Percentiles rank a stretch among this genome's conserved stretches.
Evolutionary conservation across 2,797 vertebrate species (phyloP).

Genomic region (Balearica regulorum): DNA sequence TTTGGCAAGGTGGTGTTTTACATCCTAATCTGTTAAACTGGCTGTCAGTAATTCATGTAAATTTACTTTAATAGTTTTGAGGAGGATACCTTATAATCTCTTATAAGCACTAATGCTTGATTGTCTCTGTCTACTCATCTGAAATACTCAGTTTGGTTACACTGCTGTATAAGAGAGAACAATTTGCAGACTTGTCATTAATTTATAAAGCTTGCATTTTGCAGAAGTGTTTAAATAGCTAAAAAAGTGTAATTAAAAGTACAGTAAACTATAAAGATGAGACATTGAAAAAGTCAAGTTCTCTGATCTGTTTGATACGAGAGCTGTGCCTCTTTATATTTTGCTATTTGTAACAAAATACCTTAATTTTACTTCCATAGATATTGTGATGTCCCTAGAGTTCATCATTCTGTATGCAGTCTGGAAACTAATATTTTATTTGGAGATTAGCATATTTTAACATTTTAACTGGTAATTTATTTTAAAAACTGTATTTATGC

Average conservation of each 20-base stretch:
- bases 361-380: neutral
- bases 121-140: neutral
- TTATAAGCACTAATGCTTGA: neutral
- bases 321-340: neutral
- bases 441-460: neutral
- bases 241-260: neutral
- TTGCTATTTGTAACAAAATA: neutral
- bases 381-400: neutral
- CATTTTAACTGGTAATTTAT: neutral
- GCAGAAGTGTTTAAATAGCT: neutral
- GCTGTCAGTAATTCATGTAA: neutral
- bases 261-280: neutral
- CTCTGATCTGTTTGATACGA: neutral
- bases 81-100: neutral
- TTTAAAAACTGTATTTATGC: conserved; percentile 33
- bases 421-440: neutral
- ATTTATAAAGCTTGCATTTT: neutral
- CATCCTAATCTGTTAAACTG: neutral
- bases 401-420: neutral
- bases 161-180: neutral
- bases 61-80: neutral
- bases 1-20: neutral
- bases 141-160: neutral
- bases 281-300: neutral
- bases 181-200: neutral